A percentile compares a stretch with the other conserved stretches of the same genome.
These are phyloP conservation scores for Aptenodytes patagonicus DNA, from an alignment of 2,113 vertebrate species.

Conservation along the genomic window DNA sequence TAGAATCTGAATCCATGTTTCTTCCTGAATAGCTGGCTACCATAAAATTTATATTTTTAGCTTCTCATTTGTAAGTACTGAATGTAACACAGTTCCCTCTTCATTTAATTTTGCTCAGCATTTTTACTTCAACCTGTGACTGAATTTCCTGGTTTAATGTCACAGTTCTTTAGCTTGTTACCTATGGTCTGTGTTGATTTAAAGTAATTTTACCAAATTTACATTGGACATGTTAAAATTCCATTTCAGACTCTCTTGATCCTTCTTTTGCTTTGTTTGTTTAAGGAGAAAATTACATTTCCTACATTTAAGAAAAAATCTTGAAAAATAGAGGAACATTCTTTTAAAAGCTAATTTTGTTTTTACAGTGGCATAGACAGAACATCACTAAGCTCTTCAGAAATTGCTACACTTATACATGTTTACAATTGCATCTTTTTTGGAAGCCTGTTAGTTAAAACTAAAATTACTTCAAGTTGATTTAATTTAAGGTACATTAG, in stretches of 20 bases:
- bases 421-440: not conserved
- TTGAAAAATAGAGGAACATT: not conserved
- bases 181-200: not conserved
- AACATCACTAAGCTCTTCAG: not conserved
- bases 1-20: not conserved
- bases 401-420: not conserved
- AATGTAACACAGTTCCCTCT: not conserved
- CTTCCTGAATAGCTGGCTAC: not conserved
- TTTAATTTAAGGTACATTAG: not conserved
- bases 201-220: not conserved
- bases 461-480: not conserved
- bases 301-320: not conserved
- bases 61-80: not conserved
- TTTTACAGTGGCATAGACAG: not conserved
- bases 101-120: not conserved
- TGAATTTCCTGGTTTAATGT: not conserved
- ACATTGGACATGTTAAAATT: not conserved
- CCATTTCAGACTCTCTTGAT: not conserved
- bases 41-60: not conserved
- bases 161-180: not conserved
- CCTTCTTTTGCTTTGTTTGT: not conserved
- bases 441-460: not conserved
- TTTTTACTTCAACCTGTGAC: not conserved
- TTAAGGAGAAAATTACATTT: not conserved
- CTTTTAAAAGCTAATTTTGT: not conserved